Evolutionary conservation across 2,888 invertebrate genomes (phyloP), one percentile per base, ranked within the genome.

Genomic region (Atrina japonica): DNA sequence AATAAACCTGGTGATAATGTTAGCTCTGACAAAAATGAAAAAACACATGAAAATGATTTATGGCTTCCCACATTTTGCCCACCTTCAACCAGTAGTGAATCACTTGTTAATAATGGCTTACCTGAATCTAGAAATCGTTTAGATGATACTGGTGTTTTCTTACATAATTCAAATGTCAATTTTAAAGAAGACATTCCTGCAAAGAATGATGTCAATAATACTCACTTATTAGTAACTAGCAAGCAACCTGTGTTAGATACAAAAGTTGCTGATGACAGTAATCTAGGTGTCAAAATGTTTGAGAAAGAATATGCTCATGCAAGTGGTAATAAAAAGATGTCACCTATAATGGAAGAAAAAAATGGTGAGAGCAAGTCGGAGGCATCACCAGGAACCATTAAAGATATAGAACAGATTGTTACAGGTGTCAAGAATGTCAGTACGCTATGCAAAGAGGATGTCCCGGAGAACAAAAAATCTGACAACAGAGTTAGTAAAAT

Each of bases 401-500:
- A 56, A n/a, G 56, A 56, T 66, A 53, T 53, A 1, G 59, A 58
- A 0, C 59, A 49, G 29, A 40, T 67, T 16, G 27, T 41, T 18
- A 30, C 41, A 7, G 47, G 61, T 16, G 49, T 47, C 16, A 25
- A 61, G 30, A 49, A 27, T 21, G 29, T 30, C 9, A 61, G 35
- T 30, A 61, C 30, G 30, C 60, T 70, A 47, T 60, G 70, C 61
- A 65, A 66, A 40, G 66, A 63, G 7, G 66, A 66, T 50, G 49
- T 40, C 9, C 18, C 27, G n/a, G 63, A 64, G 18, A 64, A 53
- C n/a, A 55, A 56, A 21, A 7, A 27, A 25, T 7, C 43, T 21
- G 61, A 61, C 21, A 30, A 29, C 21, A 30, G 35, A 27, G 49
- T 49, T 30, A 40, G 40, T 23, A 23, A 40, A 21, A 56, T 40